phyloP scores from a whole-genome alignment of 2,113 vertebrate species.

The Phrynosoma platyrhinos region DNA sequence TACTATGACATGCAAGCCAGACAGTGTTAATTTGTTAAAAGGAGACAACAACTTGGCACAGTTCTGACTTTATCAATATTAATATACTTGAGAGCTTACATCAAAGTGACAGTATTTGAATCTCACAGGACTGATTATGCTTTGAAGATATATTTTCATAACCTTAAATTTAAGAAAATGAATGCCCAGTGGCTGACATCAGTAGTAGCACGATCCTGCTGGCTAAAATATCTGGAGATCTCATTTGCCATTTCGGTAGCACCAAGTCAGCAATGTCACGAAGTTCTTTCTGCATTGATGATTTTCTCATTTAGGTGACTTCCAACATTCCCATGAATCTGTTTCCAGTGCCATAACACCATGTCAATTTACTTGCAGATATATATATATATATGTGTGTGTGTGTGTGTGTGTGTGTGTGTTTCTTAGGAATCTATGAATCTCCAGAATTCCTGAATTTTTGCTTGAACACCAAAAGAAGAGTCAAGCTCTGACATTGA shows the following conservation, averaged over 20 bases:
- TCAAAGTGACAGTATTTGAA: slow-evolving; percentile 6
- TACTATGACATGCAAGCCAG: background rate
- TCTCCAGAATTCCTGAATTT: background rate
- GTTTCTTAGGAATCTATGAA: background rate
- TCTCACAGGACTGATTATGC: background rate
- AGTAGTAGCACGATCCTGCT: background rate
- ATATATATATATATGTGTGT: no score
- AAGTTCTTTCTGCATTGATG: background rate
- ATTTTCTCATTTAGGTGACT: background rate
- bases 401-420: no score
- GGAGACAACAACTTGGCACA: slow-evolving; percentile 24
- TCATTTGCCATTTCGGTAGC: background rate
- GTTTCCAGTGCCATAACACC: background rate
- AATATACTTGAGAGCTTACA: slow-evolving; percentile 16
- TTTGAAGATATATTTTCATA: slow-evolving; percentile 33
- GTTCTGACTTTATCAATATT: slow-evolving; percentile 33
- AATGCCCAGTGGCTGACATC: background rate
- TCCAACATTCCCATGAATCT: background rate
- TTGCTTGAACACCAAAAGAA: background rate
- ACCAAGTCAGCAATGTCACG: background rate
- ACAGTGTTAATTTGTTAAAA: slow-evolving; percentile 14
- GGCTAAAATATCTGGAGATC: background rate
- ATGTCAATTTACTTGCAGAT: background rate
- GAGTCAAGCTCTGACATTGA: no score
- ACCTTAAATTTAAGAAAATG: slow-evolving; percentile 14